Conservation (phyloP, 2,797 vertebrate genomes). For the Poecilia picta region DNA sequence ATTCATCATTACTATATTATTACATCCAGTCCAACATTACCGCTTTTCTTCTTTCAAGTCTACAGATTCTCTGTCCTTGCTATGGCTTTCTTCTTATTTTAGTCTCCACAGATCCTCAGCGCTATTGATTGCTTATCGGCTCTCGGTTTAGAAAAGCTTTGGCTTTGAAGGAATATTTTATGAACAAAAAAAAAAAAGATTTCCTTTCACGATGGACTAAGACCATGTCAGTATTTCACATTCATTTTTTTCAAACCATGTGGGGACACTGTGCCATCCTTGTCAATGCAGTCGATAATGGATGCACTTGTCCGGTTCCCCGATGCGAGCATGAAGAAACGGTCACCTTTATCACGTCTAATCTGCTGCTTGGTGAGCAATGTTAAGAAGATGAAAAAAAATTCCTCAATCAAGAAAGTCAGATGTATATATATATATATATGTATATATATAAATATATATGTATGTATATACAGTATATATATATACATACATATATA, state of each 20-base stretch:
- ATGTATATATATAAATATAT: too few species aligned
- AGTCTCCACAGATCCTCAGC: constrained; percentile 4
- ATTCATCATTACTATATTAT: constrained; percentile 12
- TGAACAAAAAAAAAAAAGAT: not conserved
- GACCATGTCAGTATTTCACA: constrained; percentile 6
- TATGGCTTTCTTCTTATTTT: constrained; percentile 18
- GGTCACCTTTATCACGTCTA: constrained; percentile 13
- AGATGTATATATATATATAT: too few species aligned
- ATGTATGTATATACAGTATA: too few species aligned
- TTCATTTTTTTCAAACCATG: constrained; percentile 6
- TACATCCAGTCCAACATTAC: constrained; percentile 9
- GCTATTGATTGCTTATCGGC: constrained; percentile 21
- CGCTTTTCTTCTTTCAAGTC: constrained; percentile 9
- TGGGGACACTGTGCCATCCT: not conserved
- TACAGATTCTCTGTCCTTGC: constrained; percentile 26
- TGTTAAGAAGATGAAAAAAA: constrained; percentile 41
- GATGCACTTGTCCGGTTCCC: constrained; percentile 8
- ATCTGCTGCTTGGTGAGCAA: constrained; percentile 14
- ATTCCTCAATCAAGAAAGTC: constrained; percentile 49
- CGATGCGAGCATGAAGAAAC: constrained; percentile 9
- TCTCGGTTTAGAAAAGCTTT: constrained; percentile 15
- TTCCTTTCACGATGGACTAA: constrained; percentile 21
- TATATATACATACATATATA: too few species aligned
- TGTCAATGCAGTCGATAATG: not conserved
- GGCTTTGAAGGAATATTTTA: constrained; percentile 11